phyloP scores from a whole-genome alignment of 2,888 invertebrate genomes.

The Tipula lateralis region DNA sequence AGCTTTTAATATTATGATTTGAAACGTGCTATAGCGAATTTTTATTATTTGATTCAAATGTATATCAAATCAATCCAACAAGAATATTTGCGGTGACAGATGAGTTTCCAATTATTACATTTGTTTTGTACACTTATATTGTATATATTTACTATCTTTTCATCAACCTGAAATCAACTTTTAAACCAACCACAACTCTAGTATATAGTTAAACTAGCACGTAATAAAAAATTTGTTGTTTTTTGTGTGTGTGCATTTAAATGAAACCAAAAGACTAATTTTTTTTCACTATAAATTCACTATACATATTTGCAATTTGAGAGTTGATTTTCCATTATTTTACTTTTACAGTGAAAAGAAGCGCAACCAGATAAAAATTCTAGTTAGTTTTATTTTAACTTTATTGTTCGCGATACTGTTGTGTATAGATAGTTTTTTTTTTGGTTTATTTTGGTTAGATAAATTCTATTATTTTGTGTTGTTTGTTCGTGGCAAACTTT shows the following conservation, averaged over 20 bases:
- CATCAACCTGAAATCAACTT: neutral
- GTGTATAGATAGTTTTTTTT: neutral
- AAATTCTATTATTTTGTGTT: neutral
- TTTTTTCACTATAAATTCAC: neutral
- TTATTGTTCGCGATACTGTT: neutral
- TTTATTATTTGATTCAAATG: neutral
- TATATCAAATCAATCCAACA: neutral
- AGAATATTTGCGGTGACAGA: neutral
- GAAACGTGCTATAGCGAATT: neutral
- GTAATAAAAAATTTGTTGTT: neutral
- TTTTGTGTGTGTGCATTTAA: neutral
- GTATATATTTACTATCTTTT: neutral
- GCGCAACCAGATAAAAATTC: neutral
- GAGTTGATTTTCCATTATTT: conserved; percentile 11
- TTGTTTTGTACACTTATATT: neutral
- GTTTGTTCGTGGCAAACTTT: neutral
- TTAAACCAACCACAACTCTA: neutral
- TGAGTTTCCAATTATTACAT: neutral
- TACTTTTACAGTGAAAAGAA: neutral
- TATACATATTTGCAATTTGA: conserved; percentile 4
- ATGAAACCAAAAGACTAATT: neutral
- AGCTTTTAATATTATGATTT: neutral
- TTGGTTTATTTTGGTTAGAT: neutral
- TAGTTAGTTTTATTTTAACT: neutral
- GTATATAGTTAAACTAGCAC: neutral